Percentiles rank a stretch among this genome's conserved stretches.
Evolutionary conservation across 2,797 vertebrate genomes (phyloP).

Genomic region (Adrianichthys oophorus): DNA sequence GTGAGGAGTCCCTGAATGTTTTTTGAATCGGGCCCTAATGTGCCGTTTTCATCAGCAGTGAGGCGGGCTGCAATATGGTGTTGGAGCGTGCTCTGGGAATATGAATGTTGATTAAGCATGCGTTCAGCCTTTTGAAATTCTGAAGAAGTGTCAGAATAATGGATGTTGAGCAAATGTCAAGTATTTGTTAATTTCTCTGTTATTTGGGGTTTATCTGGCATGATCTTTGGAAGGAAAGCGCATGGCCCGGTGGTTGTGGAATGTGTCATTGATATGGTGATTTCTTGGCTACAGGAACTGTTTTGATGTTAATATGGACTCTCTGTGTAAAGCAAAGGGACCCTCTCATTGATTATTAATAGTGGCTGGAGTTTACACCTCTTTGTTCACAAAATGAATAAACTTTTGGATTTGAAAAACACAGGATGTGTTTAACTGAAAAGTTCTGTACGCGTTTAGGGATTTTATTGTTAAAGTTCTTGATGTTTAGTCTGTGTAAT

Average conservation of each 20-base stretch:
- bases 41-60: slow-evolving; percentile 97
- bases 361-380: slow-evolving; percentile 69
- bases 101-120: slow-evolving; percentile 99
- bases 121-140: slow-evolving; percentile 99
- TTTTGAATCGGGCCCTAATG: slow-evolving; percentile 93
- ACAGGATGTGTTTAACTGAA: slow-evolving; percentile 37
- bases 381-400: slow-evolving; percentile 63
- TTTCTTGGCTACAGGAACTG: slow-evolving; percentile 90
- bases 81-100: slow-evolving; percentile 93
- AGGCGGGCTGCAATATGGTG: slow-evolving; percentile 99
- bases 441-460: slow-evolving; percentile 19
- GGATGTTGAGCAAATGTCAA: slow-evolving; percentile 99
- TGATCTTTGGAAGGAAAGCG: slow-evolving; percentile 74
- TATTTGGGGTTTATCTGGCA: slow-evolving; percentile 99
- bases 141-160: slow-evolving; percentile 99
- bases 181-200: slow-evolving; percentile 99
- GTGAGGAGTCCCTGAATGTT: slow-evolving; percentile 91
- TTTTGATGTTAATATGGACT: slow-evolving; percentile 80
- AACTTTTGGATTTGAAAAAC: slow-evolving; percentile 60
- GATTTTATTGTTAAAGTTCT: slow-evolving; percentile 10
- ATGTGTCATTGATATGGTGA: slow-evolving; percentile 99
- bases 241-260: slow-evolving; percentile 86
- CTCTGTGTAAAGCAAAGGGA: slow-evolving; percentile 63
- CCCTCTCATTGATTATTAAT: slow-evolving; percentile 84
- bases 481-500: no score